These are phyloP conservation scores for Keiferia lycopersicella DNA, from an alignment of 2,888 invertebrate genomes.

Conservation along the genomic window DNA sequence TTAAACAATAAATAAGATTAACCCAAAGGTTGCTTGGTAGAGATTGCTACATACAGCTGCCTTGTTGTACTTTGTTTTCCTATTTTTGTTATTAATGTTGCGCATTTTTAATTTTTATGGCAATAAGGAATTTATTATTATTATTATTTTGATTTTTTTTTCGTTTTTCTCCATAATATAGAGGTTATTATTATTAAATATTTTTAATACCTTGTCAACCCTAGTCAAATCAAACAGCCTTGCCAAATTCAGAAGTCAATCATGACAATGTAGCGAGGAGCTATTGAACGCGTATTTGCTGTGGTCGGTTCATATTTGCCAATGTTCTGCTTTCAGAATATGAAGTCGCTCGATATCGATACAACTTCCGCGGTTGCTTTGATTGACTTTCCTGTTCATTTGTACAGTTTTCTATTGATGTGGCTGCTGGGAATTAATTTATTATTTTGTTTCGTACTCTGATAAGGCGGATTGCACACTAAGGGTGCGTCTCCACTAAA, in stretches of 20 bases:
- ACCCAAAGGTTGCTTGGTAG: no score
- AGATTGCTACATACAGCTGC: no score
- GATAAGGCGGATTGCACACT: no score
- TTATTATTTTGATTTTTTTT: no score
- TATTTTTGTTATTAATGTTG: no score
- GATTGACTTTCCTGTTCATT: slow-evolving; percentile 14
- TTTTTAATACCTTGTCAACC: not conserved
- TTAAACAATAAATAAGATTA: no score
- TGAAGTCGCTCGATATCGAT: not conserved
- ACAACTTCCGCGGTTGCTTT: not conserved
- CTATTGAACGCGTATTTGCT: slow-evolving; percentile 6
- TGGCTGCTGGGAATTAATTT: not conserved
- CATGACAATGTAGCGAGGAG: not conserved
- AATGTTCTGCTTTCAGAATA: not conserved
- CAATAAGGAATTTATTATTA: no score
- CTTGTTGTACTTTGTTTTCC: no score
- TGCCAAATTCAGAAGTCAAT: slow-evolving; percentile 7
- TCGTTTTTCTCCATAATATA: no score
- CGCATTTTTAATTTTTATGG: no score
- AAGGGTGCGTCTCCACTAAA: no score
- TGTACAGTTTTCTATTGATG: not conserved
- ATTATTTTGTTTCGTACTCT: not conserved
- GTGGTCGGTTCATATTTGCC: slow-evolving; percentile 4
- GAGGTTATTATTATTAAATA: no score
- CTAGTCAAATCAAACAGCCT: not conserved